Evolutionary conservation across 2,888 invertebrate genomes (phyloP).

Genomic region (Phrixothrix hirtus): DNA sequence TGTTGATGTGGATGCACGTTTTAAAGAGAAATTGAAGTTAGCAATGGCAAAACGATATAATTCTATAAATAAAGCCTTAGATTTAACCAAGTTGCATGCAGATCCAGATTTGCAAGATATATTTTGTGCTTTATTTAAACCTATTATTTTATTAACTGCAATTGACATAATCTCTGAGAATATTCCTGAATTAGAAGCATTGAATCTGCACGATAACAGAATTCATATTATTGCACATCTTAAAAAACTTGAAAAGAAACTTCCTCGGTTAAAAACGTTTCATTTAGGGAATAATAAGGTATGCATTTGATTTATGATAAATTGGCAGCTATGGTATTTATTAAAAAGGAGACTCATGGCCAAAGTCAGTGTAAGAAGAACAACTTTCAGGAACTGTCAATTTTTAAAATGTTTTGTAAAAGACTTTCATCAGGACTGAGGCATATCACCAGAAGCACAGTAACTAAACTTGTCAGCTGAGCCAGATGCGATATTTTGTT

Average conservation of each 20-base stretch:
- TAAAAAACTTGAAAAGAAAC: conserved; percentile 65
- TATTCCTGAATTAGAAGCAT: conserved; percentile 79
- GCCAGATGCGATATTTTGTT: too few relatives aligned
- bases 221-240: conserved; percentile 70
- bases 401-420: too few relatives aligned
- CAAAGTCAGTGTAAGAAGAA: too few relatives aligned
- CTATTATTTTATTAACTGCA: conserved; percentile 71
- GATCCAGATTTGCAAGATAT: conserved; percentile 74
- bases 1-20: conserved; percentile 64
- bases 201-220: conserved; percentile 82
- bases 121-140: conserved; percentile 76
- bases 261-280: conserved; percentile 75
- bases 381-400: too few relatives aligned
- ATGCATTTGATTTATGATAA: too few relatives aligned
- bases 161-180: conserved; percentile 81
- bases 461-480: too few relatives aligned
- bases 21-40: conserved; percentile 76
- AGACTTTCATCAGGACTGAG: too few relatives aligned
- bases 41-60: conserved; percentile 84
- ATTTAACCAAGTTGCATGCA: conserved; percentile 77
- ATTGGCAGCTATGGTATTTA: too few relatives aligned
- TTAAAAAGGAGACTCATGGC: too few relatives aligned
- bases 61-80: conserved; percentile 71
- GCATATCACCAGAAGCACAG: too few relatives aligned
- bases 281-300: conserved; percentile 84